A percentile compares a stretch with the other conserved stretches of the same genome.
These are phyloP conservation scores for Aplysina aerophoba DNA, from an alignment of 37 sponge, comb jelly and placozoan genomes.

Conservation along the genomic window DNA sequence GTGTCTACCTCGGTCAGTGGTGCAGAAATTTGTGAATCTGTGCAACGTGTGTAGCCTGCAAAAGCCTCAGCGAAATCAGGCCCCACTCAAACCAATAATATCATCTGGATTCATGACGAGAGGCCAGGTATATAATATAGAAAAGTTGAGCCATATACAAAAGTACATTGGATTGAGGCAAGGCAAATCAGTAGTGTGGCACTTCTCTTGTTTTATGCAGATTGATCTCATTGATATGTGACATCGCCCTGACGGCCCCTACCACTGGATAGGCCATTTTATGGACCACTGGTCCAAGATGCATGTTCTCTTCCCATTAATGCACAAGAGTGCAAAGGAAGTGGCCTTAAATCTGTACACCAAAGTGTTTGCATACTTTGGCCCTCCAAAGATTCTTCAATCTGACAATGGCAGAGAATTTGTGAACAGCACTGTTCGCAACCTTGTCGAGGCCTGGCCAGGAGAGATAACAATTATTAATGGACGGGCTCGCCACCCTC, in stretches of 20 bases:
- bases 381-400: slow-evolving; percentile 20
- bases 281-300: slow-evolving; percentile 68
- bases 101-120: slow-evolving; percentile 21
- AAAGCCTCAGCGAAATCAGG: slow-evolving; percentile 1
- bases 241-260: slow-evolving; percentile 54
- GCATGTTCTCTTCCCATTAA: slow-evolving; percentile 45
- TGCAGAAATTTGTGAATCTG: slow-evolving; percentile 15
- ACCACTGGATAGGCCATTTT: slow-evolving; percentile 65
- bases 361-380: slow-evolving; percentile 41
- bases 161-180: background rate
- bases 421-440: slow-evolving; percentile 20
- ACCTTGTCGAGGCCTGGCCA: slow-evolving; percentile 1
- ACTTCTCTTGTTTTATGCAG: slow-evolving; percentile 16
- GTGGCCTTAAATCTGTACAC: slow-evolving; percentile 38
- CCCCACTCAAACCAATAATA: background rate
- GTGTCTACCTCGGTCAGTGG: slow-evolving; percentile 7
- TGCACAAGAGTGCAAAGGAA: slow-evolving; percentile 41
- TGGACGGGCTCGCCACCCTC: slow-evolving; percentile 30
- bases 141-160: background rate
- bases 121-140: background rate
- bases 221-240: slow-evolving; percentile 66
- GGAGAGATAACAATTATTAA: slow-evolving; percentile 23
- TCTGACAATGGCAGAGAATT: slow-evolving; percentile 31
- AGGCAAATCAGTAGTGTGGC: background rate
- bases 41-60: slow-evolving; percentile 1